Evolutionary conservation across 2,888 invertebrate genomes (phyloP).

Genomic region (Biston stratarius): DNA sequence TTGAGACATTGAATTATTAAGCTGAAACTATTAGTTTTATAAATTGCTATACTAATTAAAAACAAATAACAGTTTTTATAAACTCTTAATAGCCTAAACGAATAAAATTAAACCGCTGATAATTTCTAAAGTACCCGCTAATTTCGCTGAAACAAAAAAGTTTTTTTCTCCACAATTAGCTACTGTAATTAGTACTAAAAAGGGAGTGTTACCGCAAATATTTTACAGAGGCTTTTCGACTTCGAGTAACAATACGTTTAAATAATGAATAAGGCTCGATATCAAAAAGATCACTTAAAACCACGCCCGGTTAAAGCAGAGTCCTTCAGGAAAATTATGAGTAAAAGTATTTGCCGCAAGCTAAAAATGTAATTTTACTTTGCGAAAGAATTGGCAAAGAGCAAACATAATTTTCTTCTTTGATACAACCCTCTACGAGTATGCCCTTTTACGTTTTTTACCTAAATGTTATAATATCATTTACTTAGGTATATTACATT

Average conservation of each 20-base stretch:
- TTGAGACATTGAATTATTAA: too few species aligned
- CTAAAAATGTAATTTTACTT: slow-evolving; percentile 36
- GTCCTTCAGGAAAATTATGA: slow-evolving; percentile 38
- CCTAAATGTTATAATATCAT: background rate
- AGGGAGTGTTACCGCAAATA: slow-evolving; percentile 25
- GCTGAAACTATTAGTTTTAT: background rate
- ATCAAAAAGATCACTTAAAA: slow-evolving; percentile 41
- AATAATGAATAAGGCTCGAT: slow-evolving; percentile 39
- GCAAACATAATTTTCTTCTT: slow-evolving; percentile 35
- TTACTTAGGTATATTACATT: background rate
- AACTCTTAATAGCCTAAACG: background rate
- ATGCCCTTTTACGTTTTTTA: slow-evolving; percentile 18
- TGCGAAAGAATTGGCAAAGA: slow-evolving; percentile 30
- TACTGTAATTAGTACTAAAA: slow-evolving; percentile 23
- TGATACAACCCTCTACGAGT: slow-evolving; percentile 23
- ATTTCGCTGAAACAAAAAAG: slow-evolving; percentile 4
- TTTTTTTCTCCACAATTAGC: slow-evolving; percentile 7
- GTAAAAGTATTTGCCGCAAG: slow-evolving; percentile 25
- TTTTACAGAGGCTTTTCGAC: slow-evolving; percentile 20
- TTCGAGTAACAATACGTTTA: slow-evolving; percentile 30
- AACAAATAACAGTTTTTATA: background rate
- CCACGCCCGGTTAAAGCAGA: slow-evolving; percentile 26
- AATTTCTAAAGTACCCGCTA: background rate
- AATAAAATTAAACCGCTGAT: background rate
- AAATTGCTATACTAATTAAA: background rate